These are phyloP conservation scores for Cordylochernes scorpioides DNA, from an alignment of 2,888 invertebrate species.

Conservation along the genomic window DNA sequence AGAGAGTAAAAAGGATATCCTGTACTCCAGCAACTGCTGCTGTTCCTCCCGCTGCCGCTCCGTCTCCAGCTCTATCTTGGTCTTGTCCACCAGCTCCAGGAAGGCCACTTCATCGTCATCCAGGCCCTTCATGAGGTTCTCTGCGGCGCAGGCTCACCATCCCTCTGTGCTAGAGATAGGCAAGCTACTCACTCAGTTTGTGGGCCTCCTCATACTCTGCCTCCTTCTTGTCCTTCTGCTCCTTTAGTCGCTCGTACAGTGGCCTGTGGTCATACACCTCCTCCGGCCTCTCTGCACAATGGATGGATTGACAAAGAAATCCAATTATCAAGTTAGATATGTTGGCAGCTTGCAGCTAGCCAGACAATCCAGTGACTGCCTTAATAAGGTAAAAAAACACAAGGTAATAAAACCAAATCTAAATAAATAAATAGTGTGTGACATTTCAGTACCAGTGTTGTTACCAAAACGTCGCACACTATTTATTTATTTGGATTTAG, in stretches of 20 bases:
- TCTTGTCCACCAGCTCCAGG: conserved; percentile 60
- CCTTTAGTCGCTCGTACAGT: conserved; percentile 69
- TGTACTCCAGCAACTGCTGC: conserved; percentile 47
- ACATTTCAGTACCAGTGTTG: no score
- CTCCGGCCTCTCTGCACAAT: conserved; percentile 51
- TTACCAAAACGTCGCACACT: no score
- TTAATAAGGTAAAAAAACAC: no score
- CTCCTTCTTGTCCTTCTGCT: conserved; percentile 68
- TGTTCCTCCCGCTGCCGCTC: conserved; percentile 57
- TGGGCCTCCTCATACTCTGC: conserved; percentile 83
- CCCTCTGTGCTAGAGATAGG: neutral
- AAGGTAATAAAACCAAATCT: no score
- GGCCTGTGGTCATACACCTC: conserved; percentile 54
- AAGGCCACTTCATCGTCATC: conserved; percentile 92
- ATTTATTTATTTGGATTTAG: no score
- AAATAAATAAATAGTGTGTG: no score
- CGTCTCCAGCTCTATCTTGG: conserved; percentile 55
- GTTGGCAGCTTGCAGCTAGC: no score
- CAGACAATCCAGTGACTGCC: no score
- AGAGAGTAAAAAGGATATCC: conserved; percentile 20
- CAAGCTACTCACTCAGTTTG: conserved; percentile 44
- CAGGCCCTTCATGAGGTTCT: conserved; percentile 43
- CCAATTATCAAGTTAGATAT: no score
- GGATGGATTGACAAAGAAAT: no score
- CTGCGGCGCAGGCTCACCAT: conserved; percentile 22